Percentiles rank a stretch among this genome's conserved stretches.
phyloP scores from a whole-genome alignment of 2,888 invertebrate genomes.

The Gastracanthus pulcherrimus region DNA sequence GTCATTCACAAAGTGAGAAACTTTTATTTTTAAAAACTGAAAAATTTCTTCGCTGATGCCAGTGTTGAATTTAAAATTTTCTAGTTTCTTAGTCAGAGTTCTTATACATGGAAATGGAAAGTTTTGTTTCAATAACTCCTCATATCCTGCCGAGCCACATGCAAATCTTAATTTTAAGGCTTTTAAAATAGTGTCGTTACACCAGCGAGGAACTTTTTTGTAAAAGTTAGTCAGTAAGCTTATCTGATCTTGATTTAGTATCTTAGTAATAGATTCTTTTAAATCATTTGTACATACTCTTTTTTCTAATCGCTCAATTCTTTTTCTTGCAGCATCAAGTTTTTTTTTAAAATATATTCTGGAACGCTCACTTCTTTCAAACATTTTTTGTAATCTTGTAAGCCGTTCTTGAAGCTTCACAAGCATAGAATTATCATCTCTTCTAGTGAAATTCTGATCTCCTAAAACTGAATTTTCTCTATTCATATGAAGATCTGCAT shows the following conservation, averaged over 20 bases:
- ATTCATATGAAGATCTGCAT: no score
- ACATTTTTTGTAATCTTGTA: not conserved
- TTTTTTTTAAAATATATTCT: not conserved
- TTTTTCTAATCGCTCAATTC: not conserved
- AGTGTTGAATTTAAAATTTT: conserved; percentile 51
- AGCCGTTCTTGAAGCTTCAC: not conserved
- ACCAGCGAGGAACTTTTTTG: conserved; percentile 47
- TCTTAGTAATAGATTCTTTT: not conserved
- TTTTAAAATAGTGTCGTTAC: conserved; percentile 41
- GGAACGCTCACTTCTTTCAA: not conserved
- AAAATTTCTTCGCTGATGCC: conserved; percentile 32
- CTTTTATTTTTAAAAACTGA: conserved; percentile 35
- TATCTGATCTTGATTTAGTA: conserved; percentile 29
- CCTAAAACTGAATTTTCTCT: no score
- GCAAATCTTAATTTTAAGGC: conserved; percentile 47
- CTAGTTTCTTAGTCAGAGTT: conserved; percentile 50
- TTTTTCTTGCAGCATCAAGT: not conserved
- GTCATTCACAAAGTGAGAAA: not conserved
- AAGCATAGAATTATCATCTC: no score
- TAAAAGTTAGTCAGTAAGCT: not conserved
- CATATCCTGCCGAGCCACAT: conserved; percentile 56
- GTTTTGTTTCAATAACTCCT: conserved; percentile 48
- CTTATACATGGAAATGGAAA: conserved; percentile 56
- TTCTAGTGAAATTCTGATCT: no score
- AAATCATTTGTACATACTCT: not conserved